phyloP scores from a whole-genome alignment of 2,888 invertebrate genomes.

The Chymomyza amoena region DNA sequence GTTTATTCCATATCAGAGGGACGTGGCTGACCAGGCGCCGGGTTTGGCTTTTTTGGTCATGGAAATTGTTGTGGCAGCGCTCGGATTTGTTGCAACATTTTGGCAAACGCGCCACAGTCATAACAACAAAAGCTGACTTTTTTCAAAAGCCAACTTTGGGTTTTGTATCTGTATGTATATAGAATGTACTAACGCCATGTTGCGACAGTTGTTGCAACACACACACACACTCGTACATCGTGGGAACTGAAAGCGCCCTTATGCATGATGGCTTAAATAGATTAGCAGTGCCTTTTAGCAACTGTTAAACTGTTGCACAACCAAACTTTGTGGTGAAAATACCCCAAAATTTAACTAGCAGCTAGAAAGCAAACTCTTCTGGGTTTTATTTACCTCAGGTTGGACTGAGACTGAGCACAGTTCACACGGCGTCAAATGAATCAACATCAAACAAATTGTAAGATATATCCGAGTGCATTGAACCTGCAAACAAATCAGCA shows the following conservation, averaged over 20 bases:
- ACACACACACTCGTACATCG: neutral
- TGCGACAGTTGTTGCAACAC: constrained; percentile 9
- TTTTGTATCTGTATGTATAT: neutral
- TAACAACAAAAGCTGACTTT: neutral
- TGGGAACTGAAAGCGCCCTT: constrained; percentile 4
- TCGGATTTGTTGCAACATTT: constrained; percentile 27
- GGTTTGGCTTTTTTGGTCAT: constrained; percentile 9
- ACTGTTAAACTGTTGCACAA: constrained; percentile 24
- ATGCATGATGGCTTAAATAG: constrained; percentile 48
- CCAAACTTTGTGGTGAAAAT: neutral
- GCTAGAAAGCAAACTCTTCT: neutral
- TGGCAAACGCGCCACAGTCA: constrained; percentile 25
- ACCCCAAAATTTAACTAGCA: neutral
- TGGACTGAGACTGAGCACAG: neutral
- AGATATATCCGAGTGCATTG: constrained; percentile 39
- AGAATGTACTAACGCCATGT: neutral
- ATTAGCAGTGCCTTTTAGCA: constrained; percentile 42
- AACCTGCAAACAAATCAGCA: constrained; percentile 46
- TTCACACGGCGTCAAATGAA: constrained; percentile 41
- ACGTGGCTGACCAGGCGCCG: neutral
- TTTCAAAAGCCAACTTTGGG: neutral
- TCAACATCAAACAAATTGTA: constrained; percentile 25
- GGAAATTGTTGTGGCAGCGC: constrained; percentile 34
- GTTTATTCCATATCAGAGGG: constrained; percentile 15
- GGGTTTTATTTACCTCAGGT: constrained; percentile 22